These are phyloP conservation scores for Anguilla obscura DNA, from an alignment of 2,797 vertebrate genomes.

Conservation along the genomic window DNA sequence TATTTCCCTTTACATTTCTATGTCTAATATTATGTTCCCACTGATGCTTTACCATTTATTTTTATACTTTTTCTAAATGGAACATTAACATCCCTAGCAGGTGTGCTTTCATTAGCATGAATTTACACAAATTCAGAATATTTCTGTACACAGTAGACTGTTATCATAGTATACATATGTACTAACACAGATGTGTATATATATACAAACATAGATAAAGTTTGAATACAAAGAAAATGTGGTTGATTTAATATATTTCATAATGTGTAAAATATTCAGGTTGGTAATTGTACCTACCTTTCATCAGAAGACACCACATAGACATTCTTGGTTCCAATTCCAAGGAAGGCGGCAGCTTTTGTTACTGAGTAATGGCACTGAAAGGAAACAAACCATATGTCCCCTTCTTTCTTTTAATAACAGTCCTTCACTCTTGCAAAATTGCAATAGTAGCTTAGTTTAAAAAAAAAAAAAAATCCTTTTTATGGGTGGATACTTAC, in stretches of 20 bases:
- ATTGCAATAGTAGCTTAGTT: not conserved
- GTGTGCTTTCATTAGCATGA: not conserved
- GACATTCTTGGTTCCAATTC: conserved; percentile 80
- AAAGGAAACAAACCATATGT: conserved; percentile 33
- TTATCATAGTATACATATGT: not conserved
- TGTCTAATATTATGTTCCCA: not conserved
- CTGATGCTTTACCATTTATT: not conserved
- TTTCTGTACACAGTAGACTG: not conserved
- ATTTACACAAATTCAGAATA: not conserved
- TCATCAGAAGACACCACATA: conserved; percentile 76
- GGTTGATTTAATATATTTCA: not conserved
- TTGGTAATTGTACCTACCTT: conserved; percentile 63
- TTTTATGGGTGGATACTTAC: not conserved
- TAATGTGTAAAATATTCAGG: not conserved
- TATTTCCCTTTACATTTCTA: not conserved
- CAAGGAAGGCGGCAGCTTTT: conserved; percentile 81
- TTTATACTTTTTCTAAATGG: not conserved
- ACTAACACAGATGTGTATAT: too few relatives aligned
- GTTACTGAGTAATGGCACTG: conserved; percentile 84
- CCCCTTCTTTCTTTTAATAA: not conserved
- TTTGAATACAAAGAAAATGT: not conserved
- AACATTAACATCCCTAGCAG: not conserved
- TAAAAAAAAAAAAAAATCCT: not conserved
- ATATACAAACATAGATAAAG: not conserved
- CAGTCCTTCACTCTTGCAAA: not conserved